phyloP scores from a whole-genome alignment of 2,888 invertebrate species.

The Cerastis leucographa region DNA sequence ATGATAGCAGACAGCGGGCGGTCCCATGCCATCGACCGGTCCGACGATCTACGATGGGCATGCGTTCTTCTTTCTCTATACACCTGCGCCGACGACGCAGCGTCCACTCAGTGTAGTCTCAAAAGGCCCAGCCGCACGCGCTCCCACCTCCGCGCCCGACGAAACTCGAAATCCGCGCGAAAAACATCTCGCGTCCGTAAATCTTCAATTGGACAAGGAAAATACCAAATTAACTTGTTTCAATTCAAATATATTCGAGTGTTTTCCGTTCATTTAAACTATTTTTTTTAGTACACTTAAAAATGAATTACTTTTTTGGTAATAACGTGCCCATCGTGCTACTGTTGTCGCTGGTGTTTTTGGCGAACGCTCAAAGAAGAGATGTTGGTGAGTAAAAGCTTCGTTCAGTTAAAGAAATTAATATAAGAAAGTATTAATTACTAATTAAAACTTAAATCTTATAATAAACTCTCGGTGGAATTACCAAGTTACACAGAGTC shows the following conservation, averaged over 20 bases:
- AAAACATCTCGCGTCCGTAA: constrained; percentile 79
- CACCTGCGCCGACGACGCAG: constrained; percentile 76
- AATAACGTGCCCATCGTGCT: constrained; percentile 84
- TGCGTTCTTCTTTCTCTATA: constrained; percentile 76
- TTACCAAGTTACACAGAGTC: background rate
- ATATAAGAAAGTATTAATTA: constrained; percentile 5
- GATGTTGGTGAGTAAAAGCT: constrained; percentile 83
- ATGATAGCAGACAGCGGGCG: constrained; percentile 71
- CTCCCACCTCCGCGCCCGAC: constrained; percentile 75
- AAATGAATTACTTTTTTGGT: constrained; percentile 81
- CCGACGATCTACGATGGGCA: constrained; percentile 63
- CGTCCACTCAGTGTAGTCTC: constrained; percentile 81
- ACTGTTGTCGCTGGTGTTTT: constrained; percentile 83
- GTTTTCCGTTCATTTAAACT: constrained; percentile 23
- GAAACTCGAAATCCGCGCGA: constrained; percentile 75
- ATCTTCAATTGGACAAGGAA: constrained; percentile 19
- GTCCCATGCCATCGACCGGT: constrained; percentile 78
- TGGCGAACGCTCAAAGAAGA: constrained; percentile 87
- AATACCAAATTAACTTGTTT: constrained; percentile 22
- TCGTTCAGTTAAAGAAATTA: background rate
- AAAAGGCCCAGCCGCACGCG: constrained; percentile 84
- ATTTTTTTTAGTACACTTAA: constrained; percentile 44
- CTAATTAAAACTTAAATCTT: background rate
- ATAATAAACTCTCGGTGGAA: background rate
- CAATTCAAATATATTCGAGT: constrained; percentile 45